Evolutionary conservation across 2,113 vertebrate species (phyloP).

Genomic region (Morone chrysops): DNA sequence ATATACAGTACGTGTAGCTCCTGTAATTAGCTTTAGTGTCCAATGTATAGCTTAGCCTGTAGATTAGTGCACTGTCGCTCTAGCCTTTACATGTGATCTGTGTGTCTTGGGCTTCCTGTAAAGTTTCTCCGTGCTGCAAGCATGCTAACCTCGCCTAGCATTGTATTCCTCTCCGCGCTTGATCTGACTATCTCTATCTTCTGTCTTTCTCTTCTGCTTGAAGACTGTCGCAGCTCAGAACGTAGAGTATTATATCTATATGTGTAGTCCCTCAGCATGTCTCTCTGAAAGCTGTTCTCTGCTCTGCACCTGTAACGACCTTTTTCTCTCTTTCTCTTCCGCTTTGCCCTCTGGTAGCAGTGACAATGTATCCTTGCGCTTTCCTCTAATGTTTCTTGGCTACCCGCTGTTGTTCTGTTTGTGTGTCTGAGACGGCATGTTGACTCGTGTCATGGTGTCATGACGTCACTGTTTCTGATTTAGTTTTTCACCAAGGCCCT

Average conservation of each 20-base stretch:
- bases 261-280: conserved; percentile 82
- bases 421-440: conserved; percentile 43
- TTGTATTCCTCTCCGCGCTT: conserved; percentile 72
- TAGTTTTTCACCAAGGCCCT: conserved; percentile 36
- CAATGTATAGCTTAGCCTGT: conserved; percentile 77
- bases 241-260: conserved; percentile 66
- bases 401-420: conserved; percentile 53
- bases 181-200: conserved; percentile 74
- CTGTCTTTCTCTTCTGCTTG: conserved; percentile 76
- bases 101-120: conserved; percentile 76
- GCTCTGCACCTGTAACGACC: conserved; percentile 68
- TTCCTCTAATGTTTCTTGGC: conserved; percentile 58
- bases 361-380: conserved; percentile 42
- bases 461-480: conserved; percentile 4
- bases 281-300: conserved; percentile 73
- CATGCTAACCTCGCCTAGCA: conserved; percentile 82
- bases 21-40: conserved; percentile 81
- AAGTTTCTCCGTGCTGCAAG: conserved; percentile 78
- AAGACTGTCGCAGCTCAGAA: conserved; percentile 72
- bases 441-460: conserved; percentile 63
- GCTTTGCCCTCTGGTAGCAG: conserved; percentile 78
- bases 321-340: conserved; percentile 75
- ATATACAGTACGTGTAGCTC: conserved; percentile 72
- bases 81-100: conserved; percentile 79
- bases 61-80: conserved; percentile 82